Conservation (phyloP, 2,888 invertebrate genomes). For the Lobophora halterata region DNA sequence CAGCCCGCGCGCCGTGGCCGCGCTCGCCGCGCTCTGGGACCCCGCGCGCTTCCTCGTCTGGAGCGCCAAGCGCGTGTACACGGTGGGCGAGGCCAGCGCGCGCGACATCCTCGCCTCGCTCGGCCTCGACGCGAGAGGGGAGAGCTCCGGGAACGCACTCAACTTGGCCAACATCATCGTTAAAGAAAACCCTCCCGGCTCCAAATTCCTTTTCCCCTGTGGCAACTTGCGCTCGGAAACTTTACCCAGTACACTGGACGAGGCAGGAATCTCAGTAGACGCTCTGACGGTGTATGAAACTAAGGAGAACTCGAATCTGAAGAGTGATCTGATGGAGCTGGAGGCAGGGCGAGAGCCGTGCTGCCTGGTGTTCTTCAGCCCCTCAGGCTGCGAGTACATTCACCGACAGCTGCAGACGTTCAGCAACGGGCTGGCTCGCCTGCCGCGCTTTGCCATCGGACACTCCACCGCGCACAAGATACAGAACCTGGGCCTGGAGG, state of each 20-base stretch:
- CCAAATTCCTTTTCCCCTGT: slow-evolving; percentile 66
- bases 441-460: slow-evolving; percentile 73
- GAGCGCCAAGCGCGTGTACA: slow-evolving; percentile 57
- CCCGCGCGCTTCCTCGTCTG: slow-evolving; percentile 59
- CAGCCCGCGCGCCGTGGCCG: slow-evolving; percentile 64
- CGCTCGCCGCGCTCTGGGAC: slow-evolving; percentile 62
- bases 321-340: slow-evolving; percentile 50
- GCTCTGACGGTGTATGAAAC: slow-evolving; percentile 67
- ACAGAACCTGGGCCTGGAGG: slow-evolving; percentile 65
- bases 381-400: slow-evolving; percentile 69
- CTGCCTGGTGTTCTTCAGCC: slow-evolving; percentile 71
- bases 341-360: slow-evolving; percentile 39
- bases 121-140: slow-evolving; percentile 59
- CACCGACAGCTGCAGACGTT: slow-evolving; percentile 68
- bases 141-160: slow-evolving; percentile 57
- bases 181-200: slow-evolving; percentile 45
- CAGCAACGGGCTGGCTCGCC: slow-evolving; percentile 49
- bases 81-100: slow-evolving; percentile 58
- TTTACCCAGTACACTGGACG: slow-evolving; percentile 47
- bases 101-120: slow-evolving; percentile 52
- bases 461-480: slow-evolving; percentile 71
- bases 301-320: slow-evolving; percentile 61
- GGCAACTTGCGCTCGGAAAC: slow-evolving; percentile 63
- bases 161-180: slow-evolving; percentile 56
- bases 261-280: slow-evolving; percentile 49